phyloP scores from a whole-genome alignment of 2,113 vertebrate species.

The Eclectus roratus region DNA sequence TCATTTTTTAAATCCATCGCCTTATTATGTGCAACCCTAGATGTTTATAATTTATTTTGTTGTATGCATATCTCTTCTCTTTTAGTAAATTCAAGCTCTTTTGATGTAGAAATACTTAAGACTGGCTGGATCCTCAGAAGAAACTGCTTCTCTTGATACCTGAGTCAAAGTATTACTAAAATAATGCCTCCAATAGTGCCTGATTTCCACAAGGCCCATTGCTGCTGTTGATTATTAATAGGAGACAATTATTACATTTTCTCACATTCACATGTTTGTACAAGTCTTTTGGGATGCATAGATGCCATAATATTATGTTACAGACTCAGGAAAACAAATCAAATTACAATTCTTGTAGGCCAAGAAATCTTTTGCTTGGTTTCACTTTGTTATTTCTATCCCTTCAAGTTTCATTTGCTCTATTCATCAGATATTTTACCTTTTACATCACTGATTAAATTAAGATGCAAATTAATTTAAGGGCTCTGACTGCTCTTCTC shows the following conservation, averaged over 20 bases:
- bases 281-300: neutral
- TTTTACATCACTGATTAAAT: constrained; percentile 15
- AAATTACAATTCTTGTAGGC: neutral
- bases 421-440: constrained; percentile 9
- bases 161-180: neutral
- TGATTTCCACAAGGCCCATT: neutral
- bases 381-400: neutral
- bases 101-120: neutral
- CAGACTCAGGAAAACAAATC: neutral
- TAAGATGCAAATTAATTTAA: constrained; percentile 26
- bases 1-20: neutral
- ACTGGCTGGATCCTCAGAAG: neutral
- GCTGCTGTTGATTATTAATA: neutral
- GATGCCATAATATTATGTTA: neutral
- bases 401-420: neutral
- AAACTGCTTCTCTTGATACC: neutral
- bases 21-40: neutral
- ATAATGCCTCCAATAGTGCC: neutral
- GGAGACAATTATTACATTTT: neutral
- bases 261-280: neutral
- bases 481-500: neutral
- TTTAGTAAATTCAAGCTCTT: neutral
- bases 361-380: neutral
- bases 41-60: neutral
- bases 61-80: neutral